Evolutionary conservation across 2,113 vertebrate species (phyloP).

Genomic region (Ophthalmolycus amberensis): DNA sequence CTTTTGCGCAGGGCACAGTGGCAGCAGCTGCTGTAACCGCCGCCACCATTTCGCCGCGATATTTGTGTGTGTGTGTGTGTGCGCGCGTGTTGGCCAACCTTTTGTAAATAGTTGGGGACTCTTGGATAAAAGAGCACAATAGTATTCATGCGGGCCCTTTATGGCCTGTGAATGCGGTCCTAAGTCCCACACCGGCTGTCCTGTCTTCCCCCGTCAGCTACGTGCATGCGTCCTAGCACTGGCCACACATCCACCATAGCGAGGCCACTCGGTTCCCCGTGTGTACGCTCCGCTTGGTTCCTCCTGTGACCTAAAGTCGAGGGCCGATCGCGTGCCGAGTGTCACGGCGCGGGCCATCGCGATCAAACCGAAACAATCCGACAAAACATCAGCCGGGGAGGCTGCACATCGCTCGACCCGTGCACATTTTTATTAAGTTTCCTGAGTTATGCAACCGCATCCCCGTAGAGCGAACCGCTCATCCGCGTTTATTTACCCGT

Average conservation of each 20-base stretch:
- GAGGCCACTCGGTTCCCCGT: conserved; percentile 69
- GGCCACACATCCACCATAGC: conserved; percentile 71
- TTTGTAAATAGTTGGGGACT: conserved; percentile 81
- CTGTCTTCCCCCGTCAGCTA: conserved; percentile 70
- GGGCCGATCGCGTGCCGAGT: conserved; percentile 37
- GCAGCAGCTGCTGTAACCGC: conserved; percentile 81
- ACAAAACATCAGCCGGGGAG: conserved; percentile 40
- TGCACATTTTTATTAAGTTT: conserved; percentile 79
- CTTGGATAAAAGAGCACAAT: conserved; percentile 79
- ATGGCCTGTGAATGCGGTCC: conserved; percentile 79
- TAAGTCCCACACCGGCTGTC: conserved; percentile 77
- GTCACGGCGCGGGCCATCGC: conserved; percentile 34
- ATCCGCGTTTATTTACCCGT: conserved; percentile 63
- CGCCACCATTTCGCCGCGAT: conserved; percentile 73
- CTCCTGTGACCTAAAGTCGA: conserved; percentile 66
- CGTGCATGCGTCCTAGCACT: conserved; percentile 81
- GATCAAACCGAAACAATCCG: conserved; percentile 41
- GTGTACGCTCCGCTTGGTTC: conserved; percentile 62
- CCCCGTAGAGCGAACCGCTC: conserved; percentile 65
- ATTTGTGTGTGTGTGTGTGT: conserved; percentile 56
- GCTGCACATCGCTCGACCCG: conserved; percentile 36
- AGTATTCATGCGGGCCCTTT: conserved; percentile 75
- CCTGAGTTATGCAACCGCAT: conserved; percentile 80
- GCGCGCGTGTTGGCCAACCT: conserved; percentile 72
- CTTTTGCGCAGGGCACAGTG: conserved; percentile 77